Percentiles rank a stretch among this genome's conserved stretches.
Evolutionary conservation across 2,888 invertebrate species (phyloP).

Genomic region (Sesia bembeciformis): DNA sequence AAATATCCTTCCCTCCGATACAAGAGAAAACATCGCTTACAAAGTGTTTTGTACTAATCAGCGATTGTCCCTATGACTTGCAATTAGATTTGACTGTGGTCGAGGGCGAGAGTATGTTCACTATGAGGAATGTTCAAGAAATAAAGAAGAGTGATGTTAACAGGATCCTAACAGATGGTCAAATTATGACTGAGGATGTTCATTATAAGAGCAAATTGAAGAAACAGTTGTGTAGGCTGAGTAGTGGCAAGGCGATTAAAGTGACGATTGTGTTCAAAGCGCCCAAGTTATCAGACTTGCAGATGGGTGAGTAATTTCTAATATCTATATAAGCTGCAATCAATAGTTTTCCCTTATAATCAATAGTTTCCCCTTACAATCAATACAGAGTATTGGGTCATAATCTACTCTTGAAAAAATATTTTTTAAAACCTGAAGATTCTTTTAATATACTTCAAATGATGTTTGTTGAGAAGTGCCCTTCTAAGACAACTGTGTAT

Average conservation of each 20-base stretch:
- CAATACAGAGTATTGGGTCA: too few relatives aligned
- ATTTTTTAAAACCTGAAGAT: too few relatives aligned
- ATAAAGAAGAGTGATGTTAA: slow-evolving; percentile 52
- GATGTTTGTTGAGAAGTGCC: too few relatives aligned
- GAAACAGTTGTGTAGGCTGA: slow-evolving; percentile 50
- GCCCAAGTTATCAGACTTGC: slow-evolving; percentile 37
- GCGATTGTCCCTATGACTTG: slow-evolving; percentile 51
- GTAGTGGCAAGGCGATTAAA: slow-evolving; percentile 49
- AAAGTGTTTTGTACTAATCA: slow-evolving; percentile 49
- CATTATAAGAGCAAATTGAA: slow-evolving; percentile 36
- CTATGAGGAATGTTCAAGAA: slow-evolving; percentile 50
- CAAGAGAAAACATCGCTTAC: slow-evolving; percentile 31
- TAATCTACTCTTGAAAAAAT: too few relatives aligned
- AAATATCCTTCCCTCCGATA: slow-evolving; percentile 38
- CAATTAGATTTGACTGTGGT: slow-evolving; percentile 41
- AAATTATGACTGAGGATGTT: slow-evolving; percentile 27
- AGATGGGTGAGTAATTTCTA: slow-evolving; percentile 28
- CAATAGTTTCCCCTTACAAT: too few relatives aligned
- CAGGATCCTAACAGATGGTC: slow-evolving; percentile 42
- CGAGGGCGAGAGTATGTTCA: slow-evolving; percentile 41
- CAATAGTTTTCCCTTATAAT: too few relatives aligned
- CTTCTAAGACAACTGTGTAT: too few relatives aligned
- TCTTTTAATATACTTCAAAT: too few relatives aligned
- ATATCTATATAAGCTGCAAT: too few relatives aligned
- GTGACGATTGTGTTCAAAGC: slow-evolving; percentile 46